Conservation (phyloP, 2,113 vertebrate species). For the Malurus cyaneus region DNA sequence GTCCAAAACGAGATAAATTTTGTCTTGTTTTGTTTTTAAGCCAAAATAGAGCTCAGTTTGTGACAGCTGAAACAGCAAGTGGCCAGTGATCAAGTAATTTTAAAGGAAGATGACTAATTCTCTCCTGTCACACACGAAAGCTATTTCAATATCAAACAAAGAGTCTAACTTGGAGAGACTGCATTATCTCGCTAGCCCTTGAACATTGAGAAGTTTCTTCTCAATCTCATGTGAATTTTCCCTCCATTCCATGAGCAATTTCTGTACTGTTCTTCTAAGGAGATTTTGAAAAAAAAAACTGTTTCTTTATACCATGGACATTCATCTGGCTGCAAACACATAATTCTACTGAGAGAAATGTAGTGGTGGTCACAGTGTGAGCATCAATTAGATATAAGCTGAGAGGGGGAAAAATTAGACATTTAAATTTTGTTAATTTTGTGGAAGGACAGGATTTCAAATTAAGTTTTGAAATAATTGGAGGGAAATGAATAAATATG, state of each 20-base stretch:
- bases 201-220: neutral
- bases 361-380: neutral
- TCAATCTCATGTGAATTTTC: neutral
- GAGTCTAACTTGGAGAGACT: neutral
- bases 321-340: neutral
- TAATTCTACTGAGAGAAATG: neutral
- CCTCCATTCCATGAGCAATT: neutral
- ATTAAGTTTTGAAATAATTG: neutral
- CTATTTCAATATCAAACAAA: slow-evolving; percentile 34
- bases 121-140: slow-evolving; percentile 7
- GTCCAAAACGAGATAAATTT: neutral
- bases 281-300: neutral
- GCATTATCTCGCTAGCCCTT: neutral
- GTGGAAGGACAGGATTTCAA: neutral
- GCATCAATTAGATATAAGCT: neutral
- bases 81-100: neutral
- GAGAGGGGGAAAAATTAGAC: neutral
- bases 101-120: slow-evolving; percentile 12
- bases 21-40: neutral
- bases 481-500: neutral
- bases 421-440: neutral
- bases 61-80: slow-evolving; percentile 22
- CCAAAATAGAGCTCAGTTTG: neutral
- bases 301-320: neutral
- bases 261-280: neutral